Conservation (phyloP, 2,888 invertebrate species). For the Sthenelais limicola region DNA sequence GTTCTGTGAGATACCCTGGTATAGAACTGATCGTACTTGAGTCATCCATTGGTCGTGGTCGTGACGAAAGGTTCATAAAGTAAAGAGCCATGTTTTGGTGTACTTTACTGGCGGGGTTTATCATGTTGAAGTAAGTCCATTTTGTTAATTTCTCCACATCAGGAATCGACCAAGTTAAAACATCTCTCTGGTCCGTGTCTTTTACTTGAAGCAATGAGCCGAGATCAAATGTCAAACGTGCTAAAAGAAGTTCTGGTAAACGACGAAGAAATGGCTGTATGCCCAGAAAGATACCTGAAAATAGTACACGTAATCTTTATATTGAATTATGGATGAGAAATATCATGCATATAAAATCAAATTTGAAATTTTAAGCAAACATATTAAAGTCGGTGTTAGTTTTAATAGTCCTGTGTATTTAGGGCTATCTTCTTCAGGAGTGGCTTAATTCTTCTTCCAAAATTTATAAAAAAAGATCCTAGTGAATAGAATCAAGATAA, state of each 20-base stretch:
- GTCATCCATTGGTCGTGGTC: constrained; percentile 16
- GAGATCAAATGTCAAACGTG: constrained; percentile 2
- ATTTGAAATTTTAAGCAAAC: no score
- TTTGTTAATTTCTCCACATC: background rate
- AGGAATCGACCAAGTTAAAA: background rate
- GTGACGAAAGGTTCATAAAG: constrained; percentile 5
- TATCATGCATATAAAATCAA: no score
- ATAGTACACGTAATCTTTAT: no score
- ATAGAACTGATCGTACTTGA: background rate
- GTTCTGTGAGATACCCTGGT: background rate
- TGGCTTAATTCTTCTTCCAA: no score
- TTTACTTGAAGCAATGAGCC: background rate
- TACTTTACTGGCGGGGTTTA: background rate
- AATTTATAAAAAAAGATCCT: no score
- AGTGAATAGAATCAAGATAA: no score
- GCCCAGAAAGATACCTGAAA: constrained; percentile 9
- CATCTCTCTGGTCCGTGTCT: constrained; percentile 5
- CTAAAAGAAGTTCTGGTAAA: constrained; percentile 3
- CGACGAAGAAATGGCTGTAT: background rate
- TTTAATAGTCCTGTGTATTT: no score
- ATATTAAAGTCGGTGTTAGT: no score
- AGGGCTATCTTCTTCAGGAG: no score
- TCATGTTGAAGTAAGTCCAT: background rate
- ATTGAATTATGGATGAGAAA: no score
- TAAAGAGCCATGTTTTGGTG: constrained; percentile 13